Evolutionary conservation across 1,140 invertebrate species (phyloP).

Genomic region (Drosophila kanapiae): DNA sequence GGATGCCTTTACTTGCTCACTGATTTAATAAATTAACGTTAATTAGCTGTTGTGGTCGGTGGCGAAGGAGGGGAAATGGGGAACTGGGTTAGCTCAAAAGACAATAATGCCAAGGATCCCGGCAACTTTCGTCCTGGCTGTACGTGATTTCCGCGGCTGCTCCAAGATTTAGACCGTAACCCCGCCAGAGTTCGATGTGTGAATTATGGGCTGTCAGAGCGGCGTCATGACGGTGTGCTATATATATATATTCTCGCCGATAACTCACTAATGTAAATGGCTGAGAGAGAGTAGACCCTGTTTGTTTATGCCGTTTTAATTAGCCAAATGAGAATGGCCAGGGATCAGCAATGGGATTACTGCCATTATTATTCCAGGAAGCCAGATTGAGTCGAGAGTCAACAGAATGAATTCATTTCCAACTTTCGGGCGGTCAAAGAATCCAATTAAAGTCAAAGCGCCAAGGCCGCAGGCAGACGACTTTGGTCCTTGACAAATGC

Average conservation of each 20-base stretch:
- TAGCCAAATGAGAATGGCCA: conserved; percentile 66
- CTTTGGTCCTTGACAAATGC: conserved; percentile 38
- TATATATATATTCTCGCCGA: conserved; percentile 39
- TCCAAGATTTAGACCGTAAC: conserved; percentile 61
- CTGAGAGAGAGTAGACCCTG: conserved; percentile 26
- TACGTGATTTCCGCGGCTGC: conserved; percentile 73
- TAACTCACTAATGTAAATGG: conserved; percentile 61
- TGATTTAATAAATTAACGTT: conserved; percentile 85
- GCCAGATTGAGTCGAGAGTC: conserved; percentile 28
- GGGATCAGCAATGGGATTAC: conserved; percentile 25
- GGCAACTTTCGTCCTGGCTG: conserved; percentile 65
- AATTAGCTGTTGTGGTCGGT: conserved; percentile 83
- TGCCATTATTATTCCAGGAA: conserved; percentile 31
- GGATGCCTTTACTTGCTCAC: conserved; percentile 82
- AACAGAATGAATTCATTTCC: conserved; percentile 42
- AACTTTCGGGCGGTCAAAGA: conserved; percentile 42
- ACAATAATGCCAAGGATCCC: conserved; percentile 78
- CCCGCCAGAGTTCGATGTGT: conserved; percentile 62
- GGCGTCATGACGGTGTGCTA: conserved; percentile 54
- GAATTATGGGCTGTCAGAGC: conserved; percentile 68
- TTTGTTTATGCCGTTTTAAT: conserved; percentile 75
- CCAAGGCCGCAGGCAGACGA: conserved; percentile 35
- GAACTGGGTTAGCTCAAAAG: conserved; percentile 77
- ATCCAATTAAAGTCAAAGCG: conserved; percentile 72
- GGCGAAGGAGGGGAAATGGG: conserved; percentile 10